A percentile compares a stretch with the other conserved stretches of the same genome.
phyloP scores from a whole-genome alignment of 2,113 vertebrate genomes.

The Leptodactylus fuscus region DNA sequence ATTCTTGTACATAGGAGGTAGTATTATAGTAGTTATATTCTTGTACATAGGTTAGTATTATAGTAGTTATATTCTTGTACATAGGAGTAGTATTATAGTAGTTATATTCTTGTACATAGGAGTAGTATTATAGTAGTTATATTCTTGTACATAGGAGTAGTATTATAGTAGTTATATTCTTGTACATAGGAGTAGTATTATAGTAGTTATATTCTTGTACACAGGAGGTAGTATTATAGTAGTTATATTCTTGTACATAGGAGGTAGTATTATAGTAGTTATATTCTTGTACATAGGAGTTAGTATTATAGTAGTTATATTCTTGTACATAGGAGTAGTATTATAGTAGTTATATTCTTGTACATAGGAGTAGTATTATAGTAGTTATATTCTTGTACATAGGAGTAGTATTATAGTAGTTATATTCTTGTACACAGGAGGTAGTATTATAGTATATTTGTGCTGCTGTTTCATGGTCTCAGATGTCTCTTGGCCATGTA shows the following conservation, averaged over 20 bases:
- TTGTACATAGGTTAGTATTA: not conserved
- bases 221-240: too few relatives aligned
- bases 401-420: not conserved
- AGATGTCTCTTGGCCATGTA: too few relatives aligned
- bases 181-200: too few relatives aligned
- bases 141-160: not conserved
- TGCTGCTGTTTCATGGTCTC: too few relatives aligned
- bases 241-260: too few relatives aligned
- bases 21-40: constrained; percentile 22
- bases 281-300: too few relatives aligned
- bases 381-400: not conserved
- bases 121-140: not conserved
- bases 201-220: too few relatives aligned
- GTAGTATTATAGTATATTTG: too few relatives aligned
- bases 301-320: not conserved
- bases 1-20: too few relatives aligned
- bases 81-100: not conserved
- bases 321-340: not conserved
- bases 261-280: too few relatives aligned
- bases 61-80: not conserved
- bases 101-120: not conserved
- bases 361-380: not conserved
- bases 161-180: too few relatives aligned
- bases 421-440: too few relatives aligned
- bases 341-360: not conserved